A percentile compares a stretch with the other conserved stretches of the same genome.
Conservation (phyloP, 2,888 invertebrate genomes). For the Tetragonula carbonaria region DNA sequence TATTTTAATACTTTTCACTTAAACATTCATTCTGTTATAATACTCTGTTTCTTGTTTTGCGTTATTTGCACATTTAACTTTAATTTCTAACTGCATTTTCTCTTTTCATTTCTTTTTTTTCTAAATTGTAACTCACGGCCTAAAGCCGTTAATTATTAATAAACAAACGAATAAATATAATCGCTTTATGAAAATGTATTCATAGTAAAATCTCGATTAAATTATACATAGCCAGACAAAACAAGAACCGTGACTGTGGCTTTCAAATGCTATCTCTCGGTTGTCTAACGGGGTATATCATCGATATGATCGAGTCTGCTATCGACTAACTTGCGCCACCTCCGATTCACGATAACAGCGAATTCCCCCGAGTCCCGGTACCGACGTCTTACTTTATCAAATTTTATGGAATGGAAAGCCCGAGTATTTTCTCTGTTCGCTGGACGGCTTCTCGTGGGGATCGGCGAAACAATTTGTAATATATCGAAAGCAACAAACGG, state of each 20-base stretch:
- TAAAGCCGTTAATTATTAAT: too few species aligned
- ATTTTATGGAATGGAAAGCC: conserved; percentile 62
- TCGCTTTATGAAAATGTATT: background rate
- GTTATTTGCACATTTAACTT: too few species aligned
- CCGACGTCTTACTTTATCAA: conserved; percentile 64
- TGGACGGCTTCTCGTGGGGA: conserved; percentile 43
- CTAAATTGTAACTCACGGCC: too few species aligned
- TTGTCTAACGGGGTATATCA: background rate
- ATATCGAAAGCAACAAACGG: conserved; percentile 52
- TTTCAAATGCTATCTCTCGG: background rate
- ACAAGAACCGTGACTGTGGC: background rate
- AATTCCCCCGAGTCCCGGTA: conserved; percentile 23
- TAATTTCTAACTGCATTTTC: too few species aligned
- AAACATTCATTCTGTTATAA: too few species aligned
- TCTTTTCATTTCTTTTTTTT: too few species aligned
- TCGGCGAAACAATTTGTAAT: conserved; percentile 60
- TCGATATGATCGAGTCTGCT: background rate
- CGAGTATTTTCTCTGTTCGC: conserved; percentile 45
- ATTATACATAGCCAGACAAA: background rate
- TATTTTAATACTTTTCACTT: too few species aligned
- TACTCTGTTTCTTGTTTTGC: too few species aligned
- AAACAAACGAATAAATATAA: background rate
- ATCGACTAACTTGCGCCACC: conserved; percentile 31
- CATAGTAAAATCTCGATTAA: background rate
- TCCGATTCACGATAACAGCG: conserved; percentile 32